Evolutionary conservation across 1,140 invertebrate species (phyloP).

Genomic region (Drosophila miranda): DNA sequence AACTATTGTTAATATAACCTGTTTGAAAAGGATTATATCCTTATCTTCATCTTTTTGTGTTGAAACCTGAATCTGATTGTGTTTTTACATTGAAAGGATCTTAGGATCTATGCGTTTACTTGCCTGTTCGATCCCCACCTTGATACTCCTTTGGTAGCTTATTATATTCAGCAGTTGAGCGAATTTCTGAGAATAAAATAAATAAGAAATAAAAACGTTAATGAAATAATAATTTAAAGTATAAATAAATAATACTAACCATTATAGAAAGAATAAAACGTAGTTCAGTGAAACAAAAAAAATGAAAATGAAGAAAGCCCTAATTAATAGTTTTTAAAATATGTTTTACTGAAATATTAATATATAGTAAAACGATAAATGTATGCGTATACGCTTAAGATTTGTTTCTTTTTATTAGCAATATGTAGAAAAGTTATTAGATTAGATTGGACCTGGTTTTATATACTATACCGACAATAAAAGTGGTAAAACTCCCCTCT

Average conservation of each 20-base stretch:
- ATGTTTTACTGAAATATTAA: neutral
- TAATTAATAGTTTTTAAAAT: neutral
- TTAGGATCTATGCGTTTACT: slow-evolving; percentile 12
- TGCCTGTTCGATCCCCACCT: neutral
- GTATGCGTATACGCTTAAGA: neutral
- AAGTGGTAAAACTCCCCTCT: neutral
- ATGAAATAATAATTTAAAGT: slow-evolving; percentile 12
- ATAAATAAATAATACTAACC: slow-evolving; percentile 17
- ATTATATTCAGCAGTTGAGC: slow-evolving; percentile 20
- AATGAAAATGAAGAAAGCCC: slow-evolving; percentile 5
- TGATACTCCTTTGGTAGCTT: slow-evolving; percentile 22
- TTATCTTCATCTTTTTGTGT: slow-evolving; percentile 3
- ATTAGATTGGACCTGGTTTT: slow-evolving; percentile 54
- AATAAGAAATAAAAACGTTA: slow-evolving; percentile 10
- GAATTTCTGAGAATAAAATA: slow-evolving; percentile 34
- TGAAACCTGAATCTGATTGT: slow-evolving; percentile 34
- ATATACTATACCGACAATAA: slow-evolving; percentile 5
- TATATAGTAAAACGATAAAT: slow-evolving; percentile 4
- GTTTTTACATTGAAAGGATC: slow-evolving; percentile 9
- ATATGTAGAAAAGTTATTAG: slow-evolving; percentile 68
- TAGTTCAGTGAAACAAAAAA: neutral
- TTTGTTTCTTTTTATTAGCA: slow-evolving; percentile 53
- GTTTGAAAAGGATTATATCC: slow-evolving; percentile 63
- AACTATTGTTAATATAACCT: slow-evolving; percentile 52
- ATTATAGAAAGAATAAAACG: neutral